Evolutionary conservation across 2,113 vertebrate species (phyloP).

Genomic region (Cebidichthys violaceus): DNA sequence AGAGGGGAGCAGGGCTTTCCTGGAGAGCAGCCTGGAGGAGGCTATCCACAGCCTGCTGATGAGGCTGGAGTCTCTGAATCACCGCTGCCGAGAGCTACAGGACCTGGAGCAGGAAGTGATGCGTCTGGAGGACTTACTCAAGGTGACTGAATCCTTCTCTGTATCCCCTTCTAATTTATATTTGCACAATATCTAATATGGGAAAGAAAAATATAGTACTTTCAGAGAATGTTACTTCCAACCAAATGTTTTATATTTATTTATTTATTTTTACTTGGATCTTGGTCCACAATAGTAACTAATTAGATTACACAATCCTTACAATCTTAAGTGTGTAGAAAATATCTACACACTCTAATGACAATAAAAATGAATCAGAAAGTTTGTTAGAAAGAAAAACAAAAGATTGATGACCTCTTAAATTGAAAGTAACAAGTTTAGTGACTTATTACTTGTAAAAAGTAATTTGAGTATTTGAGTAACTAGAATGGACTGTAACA

Average conservation of each 20-base stretch:
- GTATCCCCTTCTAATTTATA: neutral
- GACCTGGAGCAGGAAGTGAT: constrained; percentile 94
- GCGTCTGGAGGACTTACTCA: constrained; percentile 95
- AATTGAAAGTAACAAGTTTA: neutral
- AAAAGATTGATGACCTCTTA: neutral
- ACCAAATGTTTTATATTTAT: neutral
- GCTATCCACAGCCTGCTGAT: constrained; percentile 92
- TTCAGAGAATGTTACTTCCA: neutral
- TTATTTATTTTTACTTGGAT: neutral
- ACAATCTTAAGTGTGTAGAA: neutral
- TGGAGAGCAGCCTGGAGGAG: constrained; percentile 94
- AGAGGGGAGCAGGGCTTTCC: constrained; percentile 88
- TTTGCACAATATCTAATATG: neutral
- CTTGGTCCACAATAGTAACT: neutral
- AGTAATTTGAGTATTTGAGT: neutral
- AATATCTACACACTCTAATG: neutral
- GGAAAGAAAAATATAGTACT: neutral
- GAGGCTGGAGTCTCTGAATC: constrained; percentile 90
- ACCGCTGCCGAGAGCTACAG: constrained; percentile 93
- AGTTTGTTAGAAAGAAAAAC: neutral
- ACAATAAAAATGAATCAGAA: neutral
- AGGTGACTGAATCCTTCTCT: constrained; percentile 81
- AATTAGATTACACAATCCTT: neutral
- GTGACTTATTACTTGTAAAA: neutral
- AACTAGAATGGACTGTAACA: neutral